Conservation (phyloP, 1,140 invertebrate genomes). For the Caenorhabditis inopinata region DNA sequence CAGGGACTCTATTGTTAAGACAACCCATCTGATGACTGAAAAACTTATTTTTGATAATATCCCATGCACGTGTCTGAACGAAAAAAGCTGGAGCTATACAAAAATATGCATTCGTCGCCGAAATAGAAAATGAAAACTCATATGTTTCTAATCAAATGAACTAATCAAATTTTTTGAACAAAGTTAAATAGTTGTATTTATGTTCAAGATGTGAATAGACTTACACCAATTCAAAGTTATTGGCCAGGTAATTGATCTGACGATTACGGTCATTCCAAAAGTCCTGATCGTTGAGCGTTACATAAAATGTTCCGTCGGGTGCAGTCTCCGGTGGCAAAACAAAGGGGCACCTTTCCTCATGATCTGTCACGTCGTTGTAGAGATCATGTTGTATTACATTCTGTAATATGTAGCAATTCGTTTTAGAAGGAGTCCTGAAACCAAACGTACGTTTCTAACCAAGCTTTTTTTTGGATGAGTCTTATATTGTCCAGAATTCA, state of each 20-base stretch:
- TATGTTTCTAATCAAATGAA: not conserved
- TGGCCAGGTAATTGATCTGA: conserved; percentile 32
- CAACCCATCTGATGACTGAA: not conserved
- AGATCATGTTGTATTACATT: not conserved
- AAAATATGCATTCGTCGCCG: not conserved
- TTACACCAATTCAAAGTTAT: conserved; percentile 15
- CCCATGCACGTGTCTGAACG: too few relatives aligned
- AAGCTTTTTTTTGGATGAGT: not conserved
- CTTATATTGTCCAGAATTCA: not conserved
- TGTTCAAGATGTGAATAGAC: not conserved
- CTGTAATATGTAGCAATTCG: too few relatives aligned
- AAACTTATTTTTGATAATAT: not conserved
- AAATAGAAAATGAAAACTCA: not conserved
- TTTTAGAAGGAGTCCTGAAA: not conserved
- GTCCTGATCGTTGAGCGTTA: not conserved
- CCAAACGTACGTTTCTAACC: not conserved
- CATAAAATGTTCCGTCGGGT: not conserved
- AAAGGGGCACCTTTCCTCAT: not conserved
- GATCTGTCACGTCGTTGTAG: not conserved
- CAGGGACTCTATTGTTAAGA: conserved; percentile 27
- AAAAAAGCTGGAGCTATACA: too few relatives aligned
- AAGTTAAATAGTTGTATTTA: not conserved
- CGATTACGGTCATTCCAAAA: conserved; percentile 33
- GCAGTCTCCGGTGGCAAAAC: not conserved
- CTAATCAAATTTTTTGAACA: not conserved